Evolutionary conservation across 1,140 invertebrate genomes (phyloP).

Genomic region (Hylyphantes graminicola): DNA sequence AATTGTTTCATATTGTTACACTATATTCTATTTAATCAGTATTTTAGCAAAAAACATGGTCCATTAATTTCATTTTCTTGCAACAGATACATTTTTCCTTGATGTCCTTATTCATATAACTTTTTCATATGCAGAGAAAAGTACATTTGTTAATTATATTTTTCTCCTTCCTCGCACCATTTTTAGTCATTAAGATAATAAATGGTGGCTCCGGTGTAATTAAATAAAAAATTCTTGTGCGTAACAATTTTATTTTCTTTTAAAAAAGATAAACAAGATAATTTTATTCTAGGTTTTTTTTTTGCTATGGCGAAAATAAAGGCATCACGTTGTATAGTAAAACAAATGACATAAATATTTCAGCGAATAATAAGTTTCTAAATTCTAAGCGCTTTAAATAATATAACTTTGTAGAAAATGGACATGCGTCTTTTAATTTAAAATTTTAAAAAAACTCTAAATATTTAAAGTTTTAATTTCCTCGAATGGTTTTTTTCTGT

Average conservation of each 20-base stretch:
- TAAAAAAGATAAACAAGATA: constrained; percentile 13
- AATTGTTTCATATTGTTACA: too few species aligned
- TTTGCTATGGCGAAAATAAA: too few species aligned
- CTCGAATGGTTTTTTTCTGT: too few species aligned
- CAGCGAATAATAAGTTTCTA: background rate
- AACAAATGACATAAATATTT: background rate
- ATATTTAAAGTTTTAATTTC: too few species aligned
- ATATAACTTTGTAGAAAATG: too few species aligned
- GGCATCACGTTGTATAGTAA: too few species aligned
- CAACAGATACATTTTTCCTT: background rate
- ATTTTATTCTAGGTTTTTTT: constrained; percentile 1
- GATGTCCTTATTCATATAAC: constrained; percentile 15
- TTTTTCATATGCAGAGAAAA: background rate
- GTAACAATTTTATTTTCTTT: background rate
- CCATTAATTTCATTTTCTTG: background rate
- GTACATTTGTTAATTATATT: constrained; percentile 32
- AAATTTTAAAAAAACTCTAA: too few species aligned
- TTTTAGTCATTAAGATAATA: constrained; percentile 34
- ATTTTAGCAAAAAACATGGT: background rate
- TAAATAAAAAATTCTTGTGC: constrained; percentile 5
- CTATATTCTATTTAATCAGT: too few species aligned
- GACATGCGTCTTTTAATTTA: too few species aligned
- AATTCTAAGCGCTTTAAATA: background rate
- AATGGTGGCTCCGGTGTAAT: constrained; percentile 30
- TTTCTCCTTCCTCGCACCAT: constrained; percentile 17